Evolutionary conservation across 2,113 vertebrate species (phyloP).

Genomic region (Sphyrna mokarran): DNA sequence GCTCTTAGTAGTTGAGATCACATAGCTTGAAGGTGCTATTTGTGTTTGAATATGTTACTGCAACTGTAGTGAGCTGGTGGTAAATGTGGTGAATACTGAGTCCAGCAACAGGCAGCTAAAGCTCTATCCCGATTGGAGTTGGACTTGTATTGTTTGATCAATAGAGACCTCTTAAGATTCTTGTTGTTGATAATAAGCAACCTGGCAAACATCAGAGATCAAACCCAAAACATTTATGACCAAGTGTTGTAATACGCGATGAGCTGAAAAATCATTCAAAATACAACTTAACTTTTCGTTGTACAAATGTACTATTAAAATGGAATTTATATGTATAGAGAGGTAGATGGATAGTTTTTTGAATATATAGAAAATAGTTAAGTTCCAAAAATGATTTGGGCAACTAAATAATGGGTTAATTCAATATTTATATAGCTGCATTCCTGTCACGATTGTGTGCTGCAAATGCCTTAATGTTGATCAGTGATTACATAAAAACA

Average conservation of each 20-base stretch:
- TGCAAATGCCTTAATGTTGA: background rate
- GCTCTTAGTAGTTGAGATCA: too few relatives aligned
- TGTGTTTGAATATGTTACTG: background rate
- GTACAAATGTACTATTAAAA: too few relatives aligned
- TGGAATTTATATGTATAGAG: background rate
- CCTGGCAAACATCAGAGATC: background rate
- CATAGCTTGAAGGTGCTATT: background rate
- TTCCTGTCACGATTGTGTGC: background rate
- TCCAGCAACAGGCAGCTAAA: background rate
- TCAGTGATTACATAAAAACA: background rate
- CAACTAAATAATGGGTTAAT: background rate
- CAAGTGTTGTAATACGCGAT: background rate
- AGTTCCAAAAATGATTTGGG: background rate
- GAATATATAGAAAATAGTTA: background rate
- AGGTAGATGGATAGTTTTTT: background rate
- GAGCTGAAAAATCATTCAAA: background rate
- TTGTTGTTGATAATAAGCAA: background rate
- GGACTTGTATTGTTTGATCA: background rate
- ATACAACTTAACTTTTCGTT: background rate
- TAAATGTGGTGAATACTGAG: background rate
- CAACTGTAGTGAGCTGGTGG: background rate
- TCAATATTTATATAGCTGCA: background rate
- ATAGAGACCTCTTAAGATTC: background rate
- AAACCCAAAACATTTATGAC: background rate
- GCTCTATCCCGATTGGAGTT: background rate